Percentiles rank a stretch among this genome's conserved stretches.
phyloP scores from a whole-genome alignment of 2,113 vertebrate genomes.

The Heliornis fulica region DNA sequence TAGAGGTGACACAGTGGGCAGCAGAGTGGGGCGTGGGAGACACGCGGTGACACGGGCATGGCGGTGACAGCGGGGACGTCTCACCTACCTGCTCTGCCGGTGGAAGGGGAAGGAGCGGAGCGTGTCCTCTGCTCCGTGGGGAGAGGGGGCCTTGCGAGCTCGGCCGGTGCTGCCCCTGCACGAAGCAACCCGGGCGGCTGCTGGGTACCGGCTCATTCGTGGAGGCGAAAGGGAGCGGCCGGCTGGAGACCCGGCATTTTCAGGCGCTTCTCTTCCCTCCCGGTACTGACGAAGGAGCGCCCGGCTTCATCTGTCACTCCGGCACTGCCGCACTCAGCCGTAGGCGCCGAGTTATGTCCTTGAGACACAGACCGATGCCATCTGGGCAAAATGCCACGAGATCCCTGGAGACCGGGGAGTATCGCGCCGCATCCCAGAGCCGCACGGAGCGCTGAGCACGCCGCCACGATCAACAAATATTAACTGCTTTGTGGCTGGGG shows the following conservation, averaged over 20 bases:
- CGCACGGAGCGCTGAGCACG: neutral
- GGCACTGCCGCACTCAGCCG: neutral
- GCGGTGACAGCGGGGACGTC: neutral
- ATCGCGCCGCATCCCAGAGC: neutral
- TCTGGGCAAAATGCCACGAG: conserved; percentile 11
- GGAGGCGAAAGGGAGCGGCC: neutral
- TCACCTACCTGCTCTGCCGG: neutral
- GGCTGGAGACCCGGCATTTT: neutral
- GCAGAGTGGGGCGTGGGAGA: neutral
- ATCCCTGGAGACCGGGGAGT: neutral
- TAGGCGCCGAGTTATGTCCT: neutral
- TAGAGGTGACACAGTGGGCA: rapidly evolving
- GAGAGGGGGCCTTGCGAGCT: neutral
- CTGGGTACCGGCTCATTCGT: neutral
- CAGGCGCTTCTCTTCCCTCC: neutral
- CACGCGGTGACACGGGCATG: neutral
- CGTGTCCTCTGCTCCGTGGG: neutral
- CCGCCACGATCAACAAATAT: neutral
- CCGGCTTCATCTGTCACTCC: neutral
- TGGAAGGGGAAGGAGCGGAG: neutral
- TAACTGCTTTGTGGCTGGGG: neutral
- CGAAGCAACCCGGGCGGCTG: neutral
- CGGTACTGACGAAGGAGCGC: neutral
- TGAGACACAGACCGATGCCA: conserved; percentile 20
- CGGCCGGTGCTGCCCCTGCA: neutral